These are phyloP conservation scores for Acrossocheilus fasciatus DNA, from an alignment of 2,797 vertebrate genomes.

Conservation along the genomic window DNA sequence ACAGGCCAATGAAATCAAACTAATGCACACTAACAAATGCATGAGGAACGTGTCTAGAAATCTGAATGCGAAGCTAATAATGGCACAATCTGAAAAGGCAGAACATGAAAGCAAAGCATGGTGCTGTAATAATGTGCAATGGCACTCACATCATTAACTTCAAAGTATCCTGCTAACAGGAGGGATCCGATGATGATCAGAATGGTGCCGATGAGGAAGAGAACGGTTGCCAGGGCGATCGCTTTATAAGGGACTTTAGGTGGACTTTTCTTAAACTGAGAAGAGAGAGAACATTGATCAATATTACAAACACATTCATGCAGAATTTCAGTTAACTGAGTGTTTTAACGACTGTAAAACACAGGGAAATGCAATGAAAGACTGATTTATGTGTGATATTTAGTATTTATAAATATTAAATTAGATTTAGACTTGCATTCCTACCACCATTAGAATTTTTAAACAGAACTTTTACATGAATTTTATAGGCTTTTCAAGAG, in stretches of 20 bases:
- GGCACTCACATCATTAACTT: constrained; percentile 84
- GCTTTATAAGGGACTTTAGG: constrained; percentile 98
- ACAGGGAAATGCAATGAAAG: background rate
- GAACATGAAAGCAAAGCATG: background rate
- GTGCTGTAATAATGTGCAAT: background rate
- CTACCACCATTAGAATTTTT: background rate
- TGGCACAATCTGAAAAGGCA: background rate
- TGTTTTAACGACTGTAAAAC: background rate
- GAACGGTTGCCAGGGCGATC: constrained; percentile 88
- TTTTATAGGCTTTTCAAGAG: no score
- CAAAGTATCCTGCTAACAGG: constrained; percentile 92
- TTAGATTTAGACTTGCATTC: background rate
- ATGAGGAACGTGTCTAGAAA: background rate
- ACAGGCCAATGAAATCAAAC: background rate
- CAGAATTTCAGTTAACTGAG: background rate
- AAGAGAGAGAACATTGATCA: constrained; percentile 28
- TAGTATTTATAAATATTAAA: background rate
- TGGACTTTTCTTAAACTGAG: constrained; percentile 93
- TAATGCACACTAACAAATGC: constrained; percentile 1
- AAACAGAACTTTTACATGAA: background rate
- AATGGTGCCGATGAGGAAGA: constrained; percentile 93
- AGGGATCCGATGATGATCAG: constrained; percentile 92
- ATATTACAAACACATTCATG: background rate
- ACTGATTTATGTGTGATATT: background rate
- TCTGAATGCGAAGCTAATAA: background rate